A percentile compares a stretch with the other conserved stretches of the same genome.
phyloP scores from a whole-genome alignment of 2,888 invertebrate genomes.

The Xanthia togata region DNA sequence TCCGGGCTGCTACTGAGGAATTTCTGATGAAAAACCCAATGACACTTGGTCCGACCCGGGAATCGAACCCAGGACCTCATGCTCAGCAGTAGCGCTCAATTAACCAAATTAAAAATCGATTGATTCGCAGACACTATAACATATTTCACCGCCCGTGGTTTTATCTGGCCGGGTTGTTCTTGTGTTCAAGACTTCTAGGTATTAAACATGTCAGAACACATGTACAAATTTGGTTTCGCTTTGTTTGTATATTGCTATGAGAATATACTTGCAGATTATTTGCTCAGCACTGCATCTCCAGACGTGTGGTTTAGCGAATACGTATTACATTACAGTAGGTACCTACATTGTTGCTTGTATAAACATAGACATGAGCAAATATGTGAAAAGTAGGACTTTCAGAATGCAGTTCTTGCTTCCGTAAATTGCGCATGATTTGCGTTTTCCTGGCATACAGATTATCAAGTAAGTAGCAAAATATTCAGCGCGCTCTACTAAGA shows the following conservation, averaged over 20 bases:
- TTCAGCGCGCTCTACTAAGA: not conserved
- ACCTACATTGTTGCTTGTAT: slow-evolving; percentile 51
- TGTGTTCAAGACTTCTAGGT: slow-evolving; percentile 57
- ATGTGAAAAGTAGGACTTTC: slow-evolving; percentile 50
- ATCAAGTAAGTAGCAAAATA: not conserved
- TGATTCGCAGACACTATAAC: slow-evolving; percentile 33
- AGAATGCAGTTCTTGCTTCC: slow-evolving; percentile 46
- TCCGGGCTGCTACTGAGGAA: too few relatives aligned
- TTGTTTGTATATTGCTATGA: slow-evolving; percentile 65
- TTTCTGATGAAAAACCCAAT: too few relatives aligned
- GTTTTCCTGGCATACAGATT: slow-evolving; percentile 8
- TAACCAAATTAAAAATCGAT: slow-evolving; percentile 19
- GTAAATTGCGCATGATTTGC: slow-evolving; percentile 23
- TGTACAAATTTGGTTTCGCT: slow-evolving; percentile 72
- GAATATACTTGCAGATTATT: slow-evolving; percentile 64
- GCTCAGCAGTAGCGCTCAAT: too few relatives aligned
- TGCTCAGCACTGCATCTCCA: slow-evolving; percentile 65
- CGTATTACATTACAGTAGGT: slow-evolving; percentile 44
- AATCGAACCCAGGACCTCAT: too few relatives aligned
- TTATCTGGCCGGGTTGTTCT: slow-evolving; percentile 41
- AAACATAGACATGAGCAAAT: slow-evolving; percentile 63
- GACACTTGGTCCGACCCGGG: too few relatives aligned
- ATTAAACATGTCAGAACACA: slow-evolving; percentile 63
- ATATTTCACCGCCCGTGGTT: slow-evolving; percentile 44
- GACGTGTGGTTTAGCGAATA: slow-evolving; percentile 51